Base-by-base conservation (phyloP, 2,888 invertebrate species). In the Clostera curtula region DNA sequence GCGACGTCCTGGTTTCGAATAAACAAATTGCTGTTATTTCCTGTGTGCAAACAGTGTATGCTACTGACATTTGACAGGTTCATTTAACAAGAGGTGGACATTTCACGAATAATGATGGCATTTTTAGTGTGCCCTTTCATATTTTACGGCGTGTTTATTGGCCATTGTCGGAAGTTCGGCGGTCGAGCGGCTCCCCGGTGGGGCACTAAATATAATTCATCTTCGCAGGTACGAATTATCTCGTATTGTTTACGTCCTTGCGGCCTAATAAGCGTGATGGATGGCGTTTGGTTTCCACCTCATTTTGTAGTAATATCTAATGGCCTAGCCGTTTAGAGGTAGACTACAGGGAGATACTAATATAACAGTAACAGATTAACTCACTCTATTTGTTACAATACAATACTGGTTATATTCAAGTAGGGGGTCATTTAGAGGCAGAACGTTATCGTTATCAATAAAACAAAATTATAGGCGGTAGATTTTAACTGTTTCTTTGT, bases 71-170 rank as follows among this genome's bases (percentile, higher is more conserved):
- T 69, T 69, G 75, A 77, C 71, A 67, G 65, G 70, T 73, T 71
- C 72, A 75, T 82, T 75, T 71, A 72, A 72, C 74, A 72, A 73
- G 72, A 74, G 68, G 69, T 73, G 70, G 69, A 71, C 75, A 66
- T 73, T 76, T 66, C 61, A 67, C 70, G 64, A 57, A 72, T 67
- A 73, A 73, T 72, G 73, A 76, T 69, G 69, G 67, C 68, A 57
- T 66, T 74, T 80, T 80, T 79, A 76, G 72, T 73, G 65, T 64
- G 58, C 60, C 66, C 66, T 69, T 69, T 73, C 71, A 77, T 79
- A 79, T 66, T 79, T 75, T 79, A 82, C 70, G 71, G 69, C 60
- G 72, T 82, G 82, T 80, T 82, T 82, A 83, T 79, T 75, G 76
- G 71, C 72, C 73, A 71, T 82, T 75, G 68, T 61, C 54, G 63